Conservation (phyloP, 2,888 invertebrate genomes). For the Tenthredo notha region DNA sequence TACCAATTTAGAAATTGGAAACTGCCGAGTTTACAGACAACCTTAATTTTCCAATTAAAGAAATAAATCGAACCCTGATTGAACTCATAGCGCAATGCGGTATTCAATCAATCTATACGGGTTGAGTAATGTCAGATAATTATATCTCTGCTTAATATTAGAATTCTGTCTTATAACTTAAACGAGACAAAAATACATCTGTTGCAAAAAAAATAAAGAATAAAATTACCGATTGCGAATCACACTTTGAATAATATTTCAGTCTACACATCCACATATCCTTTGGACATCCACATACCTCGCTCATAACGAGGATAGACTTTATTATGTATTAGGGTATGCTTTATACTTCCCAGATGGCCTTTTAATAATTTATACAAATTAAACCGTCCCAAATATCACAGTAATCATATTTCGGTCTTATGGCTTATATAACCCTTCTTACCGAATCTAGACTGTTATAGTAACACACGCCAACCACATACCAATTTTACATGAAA, state of each 20-base stretch:
- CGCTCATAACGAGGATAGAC: background rate
- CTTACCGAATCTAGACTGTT: background rate
- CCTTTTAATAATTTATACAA: constrained; percentile 3
- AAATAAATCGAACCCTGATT: background rate
- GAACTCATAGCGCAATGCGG: background rate
- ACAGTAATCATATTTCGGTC: background rate
- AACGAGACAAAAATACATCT: background rate
- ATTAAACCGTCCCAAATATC: background rate
- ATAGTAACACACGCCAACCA: no score
- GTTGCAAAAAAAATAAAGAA: background rate
- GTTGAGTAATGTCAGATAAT: background rate
- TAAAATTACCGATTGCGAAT: background rate
- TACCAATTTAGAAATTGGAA: constrained; percentile 40
- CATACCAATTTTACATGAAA: background rate
- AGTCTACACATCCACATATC: background rate
- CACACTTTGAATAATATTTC: background rate
- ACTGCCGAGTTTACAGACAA: constrained; percentile 3
- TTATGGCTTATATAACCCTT: background rate
- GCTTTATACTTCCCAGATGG: background rate
- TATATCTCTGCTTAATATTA: background rate
- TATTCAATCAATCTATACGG: background rate
- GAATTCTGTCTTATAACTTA: background rate
- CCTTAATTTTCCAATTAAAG: constrained; percentile 5
- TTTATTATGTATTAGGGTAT: background rate
- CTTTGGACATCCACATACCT: no score